A percentile compares a stretch with the other conserved stretches of the same genome.
Evolutionary conservation across 1,140 invertebrate species (phyloP).

Genomic region (Papilio glaucus): DNA sequence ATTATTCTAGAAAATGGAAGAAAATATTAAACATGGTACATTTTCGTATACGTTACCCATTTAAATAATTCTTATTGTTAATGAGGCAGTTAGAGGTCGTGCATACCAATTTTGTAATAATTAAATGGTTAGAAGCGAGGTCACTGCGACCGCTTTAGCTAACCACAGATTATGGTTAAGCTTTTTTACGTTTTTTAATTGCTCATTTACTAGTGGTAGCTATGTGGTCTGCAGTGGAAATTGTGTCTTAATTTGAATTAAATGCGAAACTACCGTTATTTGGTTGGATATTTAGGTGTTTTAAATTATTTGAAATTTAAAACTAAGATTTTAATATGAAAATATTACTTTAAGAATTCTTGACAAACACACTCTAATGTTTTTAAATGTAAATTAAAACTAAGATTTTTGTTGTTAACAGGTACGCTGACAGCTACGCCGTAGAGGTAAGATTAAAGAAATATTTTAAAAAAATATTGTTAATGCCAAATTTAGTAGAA

Average conservation of each 20-base stretch:
- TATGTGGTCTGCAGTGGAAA: not conserved
- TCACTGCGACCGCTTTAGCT: not conserved
- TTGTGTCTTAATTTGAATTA: not conserved
- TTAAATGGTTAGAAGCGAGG: slow-evolving; percentile 19
- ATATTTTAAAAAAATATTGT: too few relatives aligned
- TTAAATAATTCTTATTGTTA: slow-evolving; percentile 25
- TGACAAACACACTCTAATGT: not conserved
- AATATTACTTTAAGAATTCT: too few relatives aligned
- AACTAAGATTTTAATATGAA: too few relatives aligned
- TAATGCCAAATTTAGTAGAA: too few relatives aligned
- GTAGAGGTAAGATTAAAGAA: slow-evolving; percentile 1
- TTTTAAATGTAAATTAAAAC: not conserved
- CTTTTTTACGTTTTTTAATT: slow-evolving; percentile 24
- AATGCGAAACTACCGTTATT: not conserved
- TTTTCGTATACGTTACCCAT: not conserved
- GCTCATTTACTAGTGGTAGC: not conserved
- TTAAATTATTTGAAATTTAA: too few relatives aligned
- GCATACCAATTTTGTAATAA: slow-evolving; percentile 23
- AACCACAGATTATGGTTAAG: not conserved
- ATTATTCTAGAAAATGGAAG: too few relatives aligned
- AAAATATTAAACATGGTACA: not conserved
- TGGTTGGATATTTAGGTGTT: too few relatives aligned
- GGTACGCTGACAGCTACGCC: not conserved
- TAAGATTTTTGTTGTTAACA: not conserved
- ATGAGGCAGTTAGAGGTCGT: not conserved